These are phyloP conservation scores for Spheniscus humboldti DNA, from an alignment of 2,797 vertebrate species.

Conservation along the genomic window DNA sequence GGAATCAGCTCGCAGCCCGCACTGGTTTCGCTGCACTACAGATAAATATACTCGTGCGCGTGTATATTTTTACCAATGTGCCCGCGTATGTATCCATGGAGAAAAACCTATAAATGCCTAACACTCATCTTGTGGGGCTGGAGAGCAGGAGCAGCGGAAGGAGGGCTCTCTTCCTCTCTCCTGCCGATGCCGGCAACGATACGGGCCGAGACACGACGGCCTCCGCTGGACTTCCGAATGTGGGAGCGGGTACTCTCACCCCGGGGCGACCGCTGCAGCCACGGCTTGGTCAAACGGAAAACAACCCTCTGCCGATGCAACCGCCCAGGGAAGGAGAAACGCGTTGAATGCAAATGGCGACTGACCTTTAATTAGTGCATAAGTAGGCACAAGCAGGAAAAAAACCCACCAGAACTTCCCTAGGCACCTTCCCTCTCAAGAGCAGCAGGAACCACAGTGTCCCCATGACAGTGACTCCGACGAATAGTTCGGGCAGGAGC, in stretches of 20 bases:
- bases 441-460: background rate
- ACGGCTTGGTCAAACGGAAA: background rate
- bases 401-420: background rate
- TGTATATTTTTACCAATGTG: constrained; percentile 55
- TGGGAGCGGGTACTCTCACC: background rate
- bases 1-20: constrained; percentile 32
- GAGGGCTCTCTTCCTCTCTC: background rate
- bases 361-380: constrained; percentile 45
- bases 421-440: background rate
- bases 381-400: background rate
- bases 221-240: background rate
- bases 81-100: constrained; percentile 53
- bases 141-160: background rate
- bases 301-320: background rate
- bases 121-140: constrained; percentile 2
- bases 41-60: constrained; percentile 43
- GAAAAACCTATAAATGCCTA: constrained; percentile 59
- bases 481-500: background rate
- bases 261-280: fast-evolving
- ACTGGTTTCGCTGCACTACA: background rate
- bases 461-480: background rate
- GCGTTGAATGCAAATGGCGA: background rate
- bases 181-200: background rate
- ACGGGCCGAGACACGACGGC: fast-evolving
- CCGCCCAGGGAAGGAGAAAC: background rate